Evolutionary conservation across 1,140 invertebrate species (phyloP).

Genomic region (Lordiphosa clarofinis): DNA sequence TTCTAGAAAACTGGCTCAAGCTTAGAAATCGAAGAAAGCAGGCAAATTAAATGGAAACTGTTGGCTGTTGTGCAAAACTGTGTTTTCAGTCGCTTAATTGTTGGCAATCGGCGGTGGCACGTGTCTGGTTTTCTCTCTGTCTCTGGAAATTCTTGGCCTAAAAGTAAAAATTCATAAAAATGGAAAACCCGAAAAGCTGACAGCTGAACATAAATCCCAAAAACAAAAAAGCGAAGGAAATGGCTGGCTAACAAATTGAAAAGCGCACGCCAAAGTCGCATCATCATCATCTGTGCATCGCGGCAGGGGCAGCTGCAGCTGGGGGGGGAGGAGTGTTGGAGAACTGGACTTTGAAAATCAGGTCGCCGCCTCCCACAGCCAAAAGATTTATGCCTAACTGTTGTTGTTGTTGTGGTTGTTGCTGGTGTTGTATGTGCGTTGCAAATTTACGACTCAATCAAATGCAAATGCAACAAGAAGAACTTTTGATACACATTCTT

Average conservation of each 20-base stretch:
- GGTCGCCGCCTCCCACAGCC: conserved; percentile 65
- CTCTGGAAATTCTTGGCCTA: conserved; percentile 54
- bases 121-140: conserved; percentile 52
- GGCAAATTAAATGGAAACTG: conserved; percentile 64
- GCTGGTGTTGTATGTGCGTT: conserved; percentile 43
- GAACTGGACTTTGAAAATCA: conserved; percentile 67
- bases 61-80: conserved; percentile 22
- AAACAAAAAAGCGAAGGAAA: conserved; percentile 40
- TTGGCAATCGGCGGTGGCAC: conserved; percentile 42
- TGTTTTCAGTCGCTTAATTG: conserved; percentile 36
- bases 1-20: conserved; percentile 65
- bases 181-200: conserved; percentile 55
- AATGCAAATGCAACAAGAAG: conserved; percentile 57
- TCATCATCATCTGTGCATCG: conserved; percentile 55
- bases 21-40: conserved; percentile 51
- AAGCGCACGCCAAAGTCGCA: conserved; percentile 74
- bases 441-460: conserved; percentile 76
- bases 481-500: conserved; percentile 43
- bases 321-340: conserved; percentile 35
- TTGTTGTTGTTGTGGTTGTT: conserved; percentile 9
- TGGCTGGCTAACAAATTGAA: conserved; percentile 61
- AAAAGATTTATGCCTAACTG: conserved; percentile 66
- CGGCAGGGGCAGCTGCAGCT: conserved; percentile 3
- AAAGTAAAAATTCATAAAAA: conserved; percentile 63
- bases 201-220: conserved; percentile 64